Base-by-base conservation (phyloP, 2,888 invertebrate species). In the Lochmaea crataegi region DNA sequence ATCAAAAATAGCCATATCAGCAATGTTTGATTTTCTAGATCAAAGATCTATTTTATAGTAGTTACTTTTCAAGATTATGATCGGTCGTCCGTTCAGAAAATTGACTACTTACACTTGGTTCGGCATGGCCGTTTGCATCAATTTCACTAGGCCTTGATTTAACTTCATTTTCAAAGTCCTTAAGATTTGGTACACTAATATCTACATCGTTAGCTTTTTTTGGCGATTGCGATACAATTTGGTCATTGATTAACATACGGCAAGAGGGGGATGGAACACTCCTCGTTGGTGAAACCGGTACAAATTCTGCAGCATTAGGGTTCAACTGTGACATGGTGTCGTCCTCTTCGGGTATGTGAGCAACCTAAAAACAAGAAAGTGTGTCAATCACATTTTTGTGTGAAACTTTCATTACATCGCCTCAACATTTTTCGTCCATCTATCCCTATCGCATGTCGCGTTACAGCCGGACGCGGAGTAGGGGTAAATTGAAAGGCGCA, bases 281-380 rank as follows among this genome's bases (percentile, higher is more conserved):
- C 1, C 88, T 85, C 53, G 91, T 90, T 0, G 92, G 90, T 7
- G 91, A 90, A 6, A 89, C 87, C 7, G 95, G 94, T 73, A 95
- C 90, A 86, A 95, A 95, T 87, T 94, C 94, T n/a, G 93, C 93
- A 18, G 95, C 95, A 82, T 95, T 92, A 0, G 95, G 95, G 88
- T 95, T 96, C 79, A 95, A 86, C 74, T 93, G 94, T 58, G 94
- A 95, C 85, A 89, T 89, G 88, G 92, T 92, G 87, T 93, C 91
- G 83, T 91, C 91, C 81, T 73, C 75, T 73, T 74, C 75, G 14
- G 75, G 73, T 48, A 75, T 77, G 76, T 83, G 81, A 70, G 83
- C 84, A 82, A 84, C 84, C 85, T 85, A 65, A 66, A 74, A 68
- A 71, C 41, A 38, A 58, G 10, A 72, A 18, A 32, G 26, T 26